These are phyloP conservation scores for Luperina testacea DNA, from an alignment of 2,888 invertebrate species.

Conservation along the genomic window DNA sequence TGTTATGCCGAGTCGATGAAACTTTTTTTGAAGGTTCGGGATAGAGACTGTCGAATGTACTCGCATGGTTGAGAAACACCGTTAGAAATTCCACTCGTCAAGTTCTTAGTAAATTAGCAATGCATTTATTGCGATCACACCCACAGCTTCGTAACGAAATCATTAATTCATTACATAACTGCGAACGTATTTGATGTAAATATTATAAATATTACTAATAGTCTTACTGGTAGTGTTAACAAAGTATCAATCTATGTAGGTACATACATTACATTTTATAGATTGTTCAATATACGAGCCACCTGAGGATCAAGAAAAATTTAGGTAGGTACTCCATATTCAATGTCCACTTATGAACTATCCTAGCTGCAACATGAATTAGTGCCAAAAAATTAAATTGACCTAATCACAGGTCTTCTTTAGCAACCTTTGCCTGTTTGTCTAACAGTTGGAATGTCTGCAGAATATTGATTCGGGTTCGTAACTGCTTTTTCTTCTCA, in stretches of 20 bases:
- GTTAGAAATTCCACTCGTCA: background rate
- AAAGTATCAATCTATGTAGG: background rate
- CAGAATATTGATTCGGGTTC: slow-evolving; percentile 94
- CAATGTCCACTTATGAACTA: background rate
- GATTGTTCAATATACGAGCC: background rate
- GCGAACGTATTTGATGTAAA: background rate
- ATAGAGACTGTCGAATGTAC: background rate
- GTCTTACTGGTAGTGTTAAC: background rate
- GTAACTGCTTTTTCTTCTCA: slow-evolving; percentile 95
- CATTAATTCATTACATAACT: background rate
- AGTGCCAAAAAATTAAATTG: background rate
- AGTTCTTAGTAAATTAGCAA: background rate
- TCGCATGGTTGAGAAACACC: background rate
- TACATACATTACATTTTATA: background rate
- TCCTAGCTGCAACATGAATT: background rate
- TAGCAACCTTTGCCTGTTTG: slow-evolving; percentile 67
- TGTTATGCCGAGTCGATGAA: background rate
- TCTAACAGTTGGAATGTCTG: slow-evolving; percentile 92
- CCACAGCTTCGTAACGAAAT: background rate
- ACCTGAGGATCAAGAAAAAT: background rate
- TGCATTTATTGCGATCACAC: background rate
- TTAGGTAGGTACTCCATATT: background rate
- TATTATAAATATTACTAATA: background rate
- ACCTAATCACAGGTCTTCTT: slow-evolving; percentile 79
- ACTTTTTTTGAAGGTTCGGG: background rate